Percentiles rank a stretch among this genome's conserved stretches.
Conservation (phyloP, 2,888 invertebrate genomes). For the Trypoxylon attenuatum region DNA sequence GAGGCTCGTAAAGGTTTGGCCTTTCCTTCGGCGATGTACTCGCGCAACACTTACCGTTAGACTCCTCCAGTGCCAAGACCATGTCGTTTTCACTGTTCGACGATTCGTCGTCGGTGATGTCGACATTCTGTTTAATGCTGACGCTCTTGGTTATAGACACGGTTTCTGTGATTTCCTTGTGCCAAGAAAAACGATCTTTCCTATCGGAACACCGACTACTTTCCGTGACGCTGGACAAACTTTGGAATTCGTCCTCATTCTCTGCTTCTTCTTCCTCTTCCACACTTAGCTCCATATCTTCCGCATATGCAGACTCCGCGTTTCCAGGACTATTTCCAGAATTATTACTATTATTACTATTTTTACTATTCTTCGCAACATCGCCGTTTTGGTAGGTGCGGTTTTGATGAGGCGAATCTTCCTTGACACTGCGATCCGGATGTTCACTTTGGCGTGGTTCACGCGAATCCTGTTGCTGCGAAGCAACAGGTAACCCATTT, state of each 20-base stretch:
- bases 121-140: constrained; percentile 29
- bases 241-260: constrained; percentile 47
- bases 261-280: constrained; percentile 15
- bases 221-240: constrained; percentile 36
- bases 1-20: constrained; percentile 14
- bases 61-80: constrained; percentile 7
- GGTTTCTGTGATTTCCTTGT: not conserved
- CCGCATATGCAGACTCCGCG: no score
- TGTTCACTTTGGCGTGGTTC: no score
- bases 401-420: no score
- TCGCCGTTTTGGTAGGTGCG: constrained; percentile 31
- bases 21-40: not conserved
- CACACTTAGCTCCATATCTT: not conserved
- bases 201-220: not conserved
- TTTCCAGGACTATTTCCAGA: no score
- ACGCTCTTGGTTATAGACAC: not conserved
- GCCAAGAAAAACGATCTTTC: constrained; percentile 1
- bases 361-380: constrained; percentile 9
- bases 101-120: constrained; percentile 66
- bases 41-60: not conserved
- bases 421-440: no score
- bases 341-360: no score
- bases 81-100: constrained; percentile 39
- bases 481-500: not conserved
- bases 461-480: no score